These are phyloP conservation scores for Ptyas mucosa DNA, from an alignment of 2,113 vertebrate species.

Conservation along the genomic window DNA sequence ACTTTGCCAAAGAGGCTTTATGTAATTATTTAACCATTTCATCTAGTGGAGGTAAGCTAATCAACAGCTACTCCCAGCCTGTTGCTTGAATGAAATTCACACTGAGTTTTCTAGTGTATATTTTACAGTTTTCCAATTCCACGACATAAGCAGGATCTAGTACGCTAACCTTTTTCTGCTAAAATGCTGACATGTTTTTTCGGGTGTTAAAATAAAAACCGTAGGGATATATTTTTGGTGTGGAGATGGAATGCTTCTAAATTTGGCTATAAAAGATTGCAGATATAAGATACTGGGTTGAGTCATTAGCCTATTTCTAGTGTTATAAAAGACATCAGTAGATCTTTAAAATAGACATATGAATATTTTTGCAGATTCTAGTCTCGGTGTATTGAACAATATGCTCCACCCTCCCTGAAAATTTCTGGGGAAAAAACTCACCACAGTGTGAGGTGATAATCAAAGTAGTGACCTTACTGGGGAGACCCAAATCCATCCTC, in stretches of 20 bases:
- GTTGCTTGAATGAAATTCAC: background rate
- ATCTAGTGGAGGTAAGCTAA: background rate
- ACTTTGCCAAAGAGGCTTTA: background rate
- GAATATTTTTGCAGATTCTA: background rate
- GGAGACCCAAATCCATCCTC: background rate
- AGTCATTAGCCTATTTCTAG: background rate
- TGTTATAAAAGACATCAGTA: background rate
- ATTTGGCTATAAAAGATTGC: background rate
- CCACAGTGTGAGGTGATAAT: background rate
- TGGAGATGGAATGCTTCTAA: background rate
- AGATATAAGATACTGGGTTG: background rate
- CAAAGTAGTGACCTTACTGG: background rate
- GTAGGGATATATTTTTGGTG: background rate
- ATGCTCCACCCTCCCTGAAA: background rate
- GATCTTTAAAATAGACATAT: background rate
- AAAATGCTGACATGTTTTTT: background rate
- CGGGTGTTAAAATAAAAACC: constrained; percentile 1
- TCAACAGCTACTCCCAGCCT: background rate
- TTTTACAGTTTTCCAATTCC: background rate
- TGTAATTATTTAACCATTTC: background rate
- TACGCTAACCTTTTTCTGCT: background rate
- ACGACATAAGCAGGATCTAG: background rate
- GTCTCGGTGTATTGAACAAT: background rate
- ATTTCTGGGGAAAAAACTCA: background rate
- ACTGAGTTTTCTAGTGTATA: background rate